phyloP scores from a whole-genome alignment of 2,797 vertebrate genomes.

The Triplophysa bombifrons region DNA sequence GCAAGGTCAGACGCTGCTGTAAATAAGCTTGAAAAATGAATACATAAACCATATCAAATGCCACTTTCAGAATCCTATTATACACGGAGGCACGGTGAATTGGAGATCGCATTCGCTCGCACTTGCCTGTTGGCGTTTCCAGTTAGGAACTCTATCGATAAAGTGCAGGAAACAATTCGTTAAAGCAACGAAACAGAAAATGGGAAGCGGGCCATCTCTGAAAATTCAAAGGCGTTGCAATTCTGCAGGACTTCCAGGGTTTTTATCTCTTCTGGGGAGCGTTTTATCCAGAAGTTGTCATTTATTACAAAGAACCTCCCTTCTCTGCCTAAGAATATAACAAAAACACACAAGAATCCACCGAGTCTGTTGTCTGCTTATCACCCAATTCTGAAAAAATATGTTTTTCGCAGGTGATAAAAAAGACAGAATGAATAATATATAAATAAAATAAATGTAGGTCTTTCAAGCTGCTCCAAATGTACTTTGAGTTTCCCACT shows the following conservation, averaged over 20 bases:
- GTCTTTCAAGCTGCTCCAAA: neutral
- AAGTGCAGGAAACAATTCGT: constrained; percentile 47
- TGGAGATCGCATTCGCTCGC: constrained; percentile 42
- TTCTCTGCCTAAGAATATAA: neutral
- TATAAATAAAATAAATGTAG: neutral
- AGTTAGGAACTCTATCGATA: constrained; percentile 42
- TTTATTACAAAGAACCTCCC: constrained; percentile 4
- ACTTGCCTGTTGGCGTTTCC: constrained; percentile 29
- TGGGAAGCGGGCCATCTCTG: constrained; percentile 16
- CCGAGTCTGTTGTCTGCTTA: neutral
- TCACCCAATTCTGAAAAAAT: neutral
- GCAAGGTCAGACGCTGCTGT: constrained; percentile 32
- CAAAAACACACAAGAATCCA: neutral
- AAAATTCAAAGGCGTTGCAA: constrained; percentile 27
- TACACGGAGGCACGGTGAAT: constrained; percentile 31
- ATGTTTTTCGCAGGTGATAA: neutral
- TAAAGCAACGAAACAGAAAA: constrained; percentile 39
- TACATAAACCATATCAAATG: constrained; percentile 42
- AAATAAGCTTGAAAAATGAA: constrained; percentile 32
- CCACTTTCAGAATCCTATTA: constrained; percentile 44
- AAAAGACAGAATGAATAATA: constrained; percentile 14
- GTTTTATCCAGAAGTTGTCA: constrained; percentile 11
- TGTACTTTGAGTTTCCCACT: constrained; percentile 1
- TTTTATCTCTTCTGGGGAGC: constrained; percentile 5
- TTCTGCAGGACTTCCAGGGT: constrained; percentile 2